Evolutionary conservation across 2,888 invertebrate species (phyloP).

Genomic region (Archips crataeganus): DNA sequence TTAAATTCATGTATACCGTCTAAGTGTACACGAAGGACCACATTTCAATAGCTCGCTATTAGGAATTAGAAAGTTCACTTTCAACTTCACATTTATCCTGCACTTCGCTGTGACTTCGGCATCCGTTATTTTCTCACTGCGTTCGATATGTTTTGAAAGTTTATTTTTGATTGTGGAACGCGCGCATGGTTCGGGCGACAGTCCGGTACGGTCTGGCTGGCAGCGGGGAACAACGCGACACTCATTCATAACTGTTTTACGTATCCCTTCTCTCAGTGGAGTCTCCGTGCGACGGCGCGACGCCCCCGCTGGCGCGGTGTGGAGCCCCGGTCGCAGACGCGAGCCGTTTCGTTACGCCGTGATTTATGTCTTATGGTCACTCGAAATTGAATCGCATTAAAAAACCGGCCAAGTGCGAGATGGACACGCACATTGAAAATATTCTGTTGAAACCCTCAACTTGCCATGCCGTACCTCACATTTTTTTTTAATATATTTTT

Average conservation of each 20-base stretch:
- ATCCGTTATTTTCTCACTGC: conserved; percentile 36
- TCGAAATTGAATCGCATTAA: not conserved
- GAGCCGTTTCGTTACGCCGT: conserved; percentile 2
- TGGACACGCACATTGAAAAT: too few relatives aligned
- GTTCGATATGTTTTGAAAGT: conserved; percentile 11
- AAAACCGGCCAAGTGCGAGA: not conserved
- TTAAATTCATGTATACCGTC: conserved; percentile 74
- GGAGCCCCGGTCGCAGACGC: not conserved
- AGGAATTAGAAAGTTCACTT: conserved; percentile 75
- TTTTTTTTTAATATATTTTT: too few relatives aligned
- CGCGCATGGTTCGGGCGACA: conserved; percentile 22
- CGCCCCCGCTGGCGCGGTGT: conserved; percentile 17
- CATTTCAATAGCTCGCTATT: conserved; percentile 71
- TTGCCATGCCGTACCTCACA: too few relatives aligned
- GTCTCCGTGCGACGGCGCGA: conserved; percentile 10
- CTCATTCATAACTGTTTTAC: conserved; percentile 56
- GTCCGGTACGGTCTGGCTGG: conserved; percentile 32
- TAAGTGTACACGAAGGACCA: conserved; percentile 74
- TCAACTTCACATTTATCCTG: conserved; percentile 62
- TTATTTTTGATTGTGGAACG: conserved; percentile 15
- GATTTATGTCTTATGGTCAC: conserved; percentile 1
- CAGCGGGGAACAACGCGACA: conserved; percentile 41
- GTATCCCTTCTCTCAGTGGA: conserved; percentile 50
- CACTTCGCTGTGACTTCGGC: conserved; percentile 32
- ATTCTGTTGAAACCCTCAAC: too few relatives aligned